Conservation (phyloP, 2,797 vertebrate genomes). For the Sebastolobus altivelis region DNA sequence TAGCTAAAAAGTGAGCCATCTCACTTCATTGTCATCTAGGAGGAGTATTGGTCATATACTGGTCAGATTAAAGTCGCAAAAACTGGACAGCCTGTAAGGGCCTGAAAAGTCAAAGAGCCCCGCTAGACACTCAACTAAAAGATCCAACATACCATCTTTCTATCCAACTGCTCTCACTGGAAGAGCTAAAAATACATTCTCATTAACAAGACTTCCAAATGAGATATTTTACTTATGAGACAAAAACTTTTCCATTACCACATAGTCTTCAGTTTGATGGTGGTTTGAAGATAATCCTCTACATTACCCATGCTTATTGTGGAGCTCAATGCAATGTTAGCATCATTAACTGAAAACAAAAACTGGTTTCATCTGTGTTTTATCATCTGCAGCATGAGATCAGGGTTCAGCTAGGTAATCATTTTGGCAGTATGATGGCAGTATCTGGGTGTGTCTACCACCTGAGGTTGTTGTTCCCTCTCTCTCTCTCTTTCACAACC, state of each 20-base stretch:
- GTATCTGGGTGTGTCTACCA: conserved; percentile 41
- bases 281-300: conserved; percentile 1
- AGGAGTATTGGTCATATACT: neutral
- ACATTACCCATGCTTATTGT: neutral
- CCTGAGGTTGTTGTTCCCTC: conserved; percentile 12
- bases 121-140: neutral
- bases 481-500: neutral
- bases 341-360: conserved; percentile 2
- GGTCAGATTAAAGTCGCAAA: neutral
- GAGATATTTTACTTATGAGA: neutral
- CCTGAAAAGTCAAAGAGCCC: neutral
- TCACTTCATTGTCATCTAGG: too few relatives aligned
- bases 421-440: conserved; percentile 5
- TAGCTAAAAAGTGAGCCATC: too few relatives aligned
- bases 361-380: conserved; percentile 7
- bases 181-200: conserved; percentile 35
- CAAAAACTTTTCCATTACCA: neutral
- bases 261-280: conserved; percentile 5
- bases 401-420: conserved; percentile 11
- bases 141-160: neutral
- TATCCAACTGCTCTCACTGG: neutral
- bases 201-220: neutral
- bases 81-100: neutral
- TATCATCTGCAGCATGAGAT: neutral
- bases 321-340: neutral